Conservation (phyloP, 2,888 invertebrate genomes). For the Pseudococcus longispinus region DNA sequence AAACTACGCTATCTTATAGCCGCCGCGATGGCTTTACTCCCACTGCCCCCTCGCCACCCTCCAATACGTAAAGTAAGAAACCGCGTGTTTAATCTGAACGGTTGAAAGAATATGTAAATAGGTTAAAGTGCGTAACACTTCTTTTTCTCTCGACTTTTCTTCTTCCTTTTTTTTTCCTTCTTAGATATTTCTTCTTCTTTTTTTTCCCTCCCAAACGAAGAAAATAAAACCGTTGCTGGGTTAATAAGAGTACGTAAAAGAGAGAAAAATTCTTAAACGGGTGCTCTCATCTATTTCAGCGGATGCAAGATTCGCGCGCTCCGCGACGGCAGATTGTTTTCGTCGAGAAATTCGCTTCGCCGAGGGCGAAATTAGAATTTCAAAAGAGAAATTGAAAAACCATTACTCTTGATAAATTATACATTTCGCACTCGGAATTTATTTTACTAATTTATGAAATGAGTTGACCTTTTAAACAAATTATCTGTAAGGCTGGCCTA, state of each 20-base stretch:
- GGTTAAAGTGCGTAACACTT: constrained; percentile 24
- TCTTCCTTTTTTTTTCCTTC: not conserved
- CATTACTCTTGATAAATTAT: constrained; percentile 32
- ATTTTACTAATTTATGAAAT: constrained; percentile 35
- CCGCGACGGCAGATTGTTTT: not conserved
- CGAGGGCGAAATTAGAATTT: constrained; percentile 18
- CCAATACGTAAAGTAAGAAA: not conserved
- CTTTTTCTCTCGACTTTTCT: not conserved
- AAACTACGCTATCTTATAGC: not conserved
- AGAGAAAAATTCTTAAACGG: not conserved
- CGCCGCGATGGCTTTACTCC: not conserved
- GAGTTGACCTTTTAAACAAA: constrained; percentile 18
- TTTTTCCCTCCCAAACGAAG: not conserved
- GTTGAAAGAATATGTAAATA: constrained; percentile 17
- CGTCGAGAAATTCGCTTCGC: not conserved
- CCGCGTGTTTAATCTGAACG: constrained; percentile 15
- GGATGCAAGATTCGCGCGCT: not conserved
- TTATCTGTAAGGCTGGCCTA: not conserved
- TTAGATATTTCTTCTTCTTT: not conserved
- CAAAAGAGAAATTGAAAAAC: constrained; percentile 38
- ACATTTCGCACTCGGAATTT: constrained; percentile 32
- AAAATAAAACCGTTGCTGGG: not conserved
- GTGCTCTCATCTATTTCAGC: not conserved
- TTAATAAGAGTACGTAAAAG: not conserved
- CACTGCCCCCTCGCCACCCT: too few relatives aligned